phyloP scores from a whole-genome alignment of 2,888 invertebrate genomes.

The Sarcophaga subvicina region DNA sequence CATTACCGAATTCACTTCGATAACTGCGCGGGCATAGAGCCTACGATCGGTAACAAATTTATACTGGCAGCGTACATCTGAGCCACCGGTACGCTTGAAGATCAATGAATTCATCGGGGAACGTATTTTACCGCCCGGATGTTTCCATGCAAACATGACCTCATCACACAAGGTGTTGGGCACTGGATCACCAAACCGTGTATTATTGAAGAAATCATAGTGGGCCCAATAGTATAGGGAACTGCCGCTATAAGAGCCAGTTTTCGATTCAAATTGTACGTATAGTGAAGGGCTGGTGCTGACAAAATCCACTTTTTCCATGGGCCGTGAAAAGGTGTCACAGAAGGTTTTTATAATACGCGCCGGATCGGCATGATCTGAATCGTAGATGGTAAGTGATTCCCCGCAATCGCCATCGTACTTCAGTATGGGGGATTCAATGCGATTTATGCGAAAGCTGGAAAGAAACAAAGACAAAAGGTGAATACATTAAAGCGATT shows the following conservation, averaged over 20 bases:
- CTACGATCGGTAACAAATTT: constrained; percentile 92
- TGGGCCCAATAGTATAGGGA: constrained; percentile 97
- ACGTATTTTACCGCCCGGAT: constrained; percentile 88
- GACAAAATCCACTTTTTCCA: constrained; percentile 96
- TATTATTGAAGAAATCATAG: constrained; percentile 96
- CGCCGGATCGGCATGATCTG: constrained; percentile 93
- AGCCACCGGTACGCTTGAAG: constrained; percentile 89
- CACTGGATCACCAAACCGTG: constrained; percentile 91
- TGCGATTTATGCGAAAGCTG: constrained; percentile 93
- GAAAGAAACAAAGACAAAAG: constrained; percentile 70
- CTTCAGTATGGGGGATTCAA: constrained; percentile 92
- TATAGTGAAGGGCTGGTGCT: constrained; percentile 93
- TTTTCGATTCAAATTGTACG: constrained; percentile 94
- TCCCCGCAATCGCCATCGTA: constrained; percentile 95
- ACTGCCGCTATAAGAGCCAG: constrained; percentile 96
- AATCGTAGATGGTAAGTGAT: constrained; percentile 94
- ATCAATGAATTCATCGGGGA: constrained; percentile 94
- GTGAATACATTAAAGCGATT: no score
- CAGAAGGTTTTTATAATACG: constrained; percentile 96
- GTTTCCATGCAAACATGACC: constrained; percentile 92
- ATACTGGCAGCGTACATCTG: constrained; percentile 91
- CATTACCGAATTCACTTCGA: constrained; percentile 88
- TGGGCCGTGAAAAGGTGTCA: constrained; percentile 95
- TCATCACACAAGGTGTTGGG: constrained; percentile 93
- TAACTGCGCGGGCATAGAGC: constrained; percentile 90